Evolutionary conservation across 2,797 vertebrate species (phyloP).

Genomic region (Enteromius unitaeniatus): DNA sequence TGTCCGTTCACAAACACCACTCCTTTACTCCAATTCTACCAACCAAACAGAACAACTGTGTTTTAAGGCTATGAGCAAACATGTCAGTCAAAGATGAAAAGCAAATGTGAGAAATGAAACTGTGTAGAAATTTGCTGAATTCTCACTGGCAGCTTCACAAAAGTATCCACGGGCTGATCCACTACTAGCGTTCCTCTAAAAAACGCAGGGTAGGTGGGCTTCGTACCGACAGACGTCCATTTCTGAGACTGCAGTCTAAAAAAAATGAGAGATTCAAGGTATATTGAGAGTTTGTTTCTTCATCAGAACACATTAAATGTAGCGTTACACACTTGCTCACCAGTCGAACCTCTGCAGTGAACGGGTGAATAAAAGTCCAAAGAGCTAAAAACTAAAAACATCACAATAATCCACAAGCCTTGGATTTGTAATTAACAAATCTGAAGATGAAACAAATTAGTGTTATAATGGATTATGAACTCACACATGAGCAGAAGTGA

Average conservation of each 20-base stretch:
- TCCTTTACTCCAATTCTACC: conserved; percentile 91
- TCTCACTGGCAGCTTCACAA: conserved; percentile 83
- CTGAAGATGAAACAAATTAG: too few species aligned
- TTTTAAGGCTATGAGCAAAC: not conserved
- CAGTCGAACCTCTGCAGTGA: not conserved
- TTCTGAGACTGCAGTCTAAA: conserved; percentile 73
- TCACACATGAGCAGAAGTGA: not conserved
- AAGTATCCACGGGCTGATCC: conserved; percentile 85
- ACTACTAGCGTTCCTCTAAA: conserved; percentile 80
- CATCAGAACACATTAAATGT: not conserved
- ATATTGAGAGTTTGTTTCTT: not conserved
- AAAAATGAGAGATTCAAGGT: conserved; percentile 36
- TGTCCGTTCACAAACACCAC: conserved; percentile 86
- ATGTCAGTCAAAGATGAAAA: not conserved
- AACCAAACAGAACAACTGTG: not conserved
- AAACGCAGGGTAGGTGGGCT: conserved; percentile 80
- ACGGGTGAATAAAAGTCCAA: not conserved
- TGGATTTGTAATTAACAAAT: not conserved
- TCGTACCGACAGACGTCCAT: conserved; percentile 78
- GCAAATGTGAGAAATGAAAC: not conserved
- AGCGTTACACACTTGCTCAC: not conserved
- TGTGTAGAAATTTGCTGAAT: too few species aligned
- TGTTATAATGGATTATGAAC: not conserved
- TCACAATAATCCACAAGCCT: not conserved
- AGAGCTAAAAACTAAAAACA: not conserved